Conservation (phyloP, 2,113 vertebrate genomes). For the Todiramphus chloris region DNA sequence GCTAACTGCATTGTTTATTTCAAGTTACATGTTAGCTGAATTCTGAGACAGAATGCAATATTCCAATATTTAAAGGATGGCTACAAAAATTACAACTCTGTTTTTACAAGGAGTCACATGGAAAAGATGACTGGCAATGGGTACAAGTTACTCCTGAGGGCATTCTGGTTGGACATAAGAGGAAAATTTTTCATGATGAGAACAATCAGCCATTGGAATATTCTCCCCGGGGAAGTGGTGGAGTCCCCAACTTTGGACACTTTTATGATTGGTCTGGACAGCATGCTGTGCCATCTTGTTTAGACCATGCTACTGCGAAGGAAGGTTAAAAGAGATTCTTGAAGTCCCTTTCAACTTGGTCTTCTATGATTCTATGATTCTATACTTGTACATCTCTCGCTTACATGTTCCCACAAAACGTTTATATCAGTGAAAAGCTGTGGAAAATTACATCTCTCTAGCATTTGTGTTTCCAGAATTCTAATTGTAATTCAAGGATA, state of each 20-base stretch:
- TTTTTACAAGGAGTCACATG: not conserved
- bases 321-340: not conserved
- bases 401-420: not conserved
- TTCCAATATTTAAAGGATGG: not conserved
- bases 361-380: not conserved
- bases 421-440: constrained; percentile 37
- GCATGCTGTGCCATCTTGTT: not conserved
- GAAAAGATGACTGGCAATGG: not conserved
- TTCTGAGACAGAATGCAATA: not conserved
- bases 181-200: not conserved
- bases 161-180: not conserved
- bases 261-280: not conserved
- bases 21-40: not conserved
- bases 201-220: not conserved
- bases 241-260: not conserved
- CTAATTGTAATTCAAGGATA: constrained; percentile 61
- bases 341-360: not conserved
- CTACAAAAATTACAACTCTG: not conserved
- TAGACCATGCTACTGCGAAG: not conserved
- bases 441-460: not conserved
- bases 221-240: not conserved
- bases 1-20: not conserved
- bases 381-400: not conserved
- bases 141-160: not conserved
- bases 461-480: constrained; percentile 48